Evolutionary conservation across 2,113 vertebrate species (phyloP), one percentile per base, ranked within the genome.

Genomic region (Coturnix japonica): DNA sequence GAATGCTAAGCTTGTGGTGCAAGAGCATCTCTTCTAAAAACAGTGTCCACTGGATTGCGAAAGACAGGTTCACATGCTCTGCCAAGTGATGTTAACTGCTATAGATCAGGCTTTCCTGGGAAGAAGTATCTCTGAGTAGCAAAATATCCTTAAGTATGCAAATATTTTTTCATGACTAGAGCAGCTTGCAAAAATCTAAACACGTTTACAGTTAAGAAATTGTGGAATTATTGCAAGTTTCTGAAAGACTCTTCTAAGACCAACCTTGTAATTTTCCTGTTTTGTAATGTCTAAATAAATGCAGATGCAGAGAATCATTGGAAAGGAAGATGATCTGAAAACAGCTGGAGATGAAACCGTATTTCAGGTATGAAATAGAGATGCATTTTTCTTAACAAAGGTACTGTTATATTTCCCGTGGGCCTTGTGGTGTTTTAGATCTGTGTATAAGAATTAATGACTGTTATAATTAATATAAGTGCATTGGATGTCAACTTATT

Each of bases 241-340:
- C 39, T 74, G 59, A 74, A 16, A 71, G 33, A 43, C 13, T 81
- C 21, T 37, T 67, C 3, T 21, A 84, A 44, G 43, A 25, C 79
- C 30, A 61, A 44, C 56, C 67, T 43, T 87, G 12, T 96, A 76
- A 96, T 91, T 67, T 85, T 59, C 14, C n/a, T 70, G 31, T 82
- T 81, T 79, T 95, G 92, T 90, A 75, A 6, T 89, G 83, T 97
- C 65, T 70, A 41, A 53, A 95, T 66, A 72, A 89, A 87, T 79
- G 28, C 95, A 99, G 99, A 97, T 99, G 31, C 99, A 99, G 97
- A 99, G 98, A 74, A 99, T 99, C 84, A 97, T 99, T 95, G 96
- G 98, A 51, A 98, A 98, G 72, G 98, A 97, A 96, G 98, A 99
- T 92, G 93, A 93, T 59, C 57, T 97, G 81, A 98, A 95, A 95